Base-by-base conservation (phyloP, 1,140 invertebrate genomes). In the Apis cerana region DNA sequence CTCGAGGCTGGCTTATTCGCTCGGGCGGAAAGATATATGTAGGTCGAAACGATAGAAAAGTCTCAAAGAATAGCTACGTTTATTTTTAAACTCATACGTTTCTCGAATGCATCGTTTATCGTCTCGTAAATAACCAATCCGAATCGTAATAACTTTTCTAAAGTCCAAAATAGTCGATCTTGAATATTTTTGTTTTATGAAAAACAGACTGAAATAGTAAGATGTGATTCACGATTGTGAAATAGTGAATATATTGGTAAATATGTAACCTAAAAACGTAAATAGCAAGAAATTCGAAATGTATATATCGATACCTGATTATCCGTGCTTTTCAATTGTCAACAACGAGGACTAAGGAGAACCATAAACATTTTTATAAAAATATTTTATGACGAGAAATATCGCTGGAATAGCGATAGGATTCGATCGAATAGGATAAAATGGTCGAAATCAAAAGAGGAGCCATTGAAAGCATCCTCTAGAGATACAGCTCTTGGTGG, bases 21-120 rank as follows among this genome's bases (percentile, higher is more conserved):
- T 84, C 81, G 75, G 27, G 62, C 48, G 80, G 72, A 58, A 76
- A 64, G 74, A 76, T 83, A 68, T 87, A 76, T 83, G 62, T 87
- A 58, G 85, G 85, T 86, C 85, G 81, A 83, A 74, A 50, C 81
- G 85, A 72, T 54, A 23, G 27, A 75, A 64, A 68, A 62, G 50
- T 58, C 9, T 23, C 13, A 56, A 80, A 80, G 75, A 80, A 72
- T 61, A 68, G 65, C 59, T 59, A 33, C 56, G 54, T 54, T 67
- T 71, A 72, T 83, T 83, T 79, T 71, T 27, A 50, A 19, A 12
- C 50, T 11, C 0, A 1, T 43, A 5, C 8, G 12, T 23, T 12
- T 56, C 54, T 62, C 56, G 17, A 4, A 2, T 11, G n/a, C 13
- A 7, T 23, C 71, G 1, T 23, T 65, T 10, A 27, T 0, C 13